phyloP scores from a whole-genome alignment of 1,140 invertebrate species.

The Triops longicaudatus region DNA sequence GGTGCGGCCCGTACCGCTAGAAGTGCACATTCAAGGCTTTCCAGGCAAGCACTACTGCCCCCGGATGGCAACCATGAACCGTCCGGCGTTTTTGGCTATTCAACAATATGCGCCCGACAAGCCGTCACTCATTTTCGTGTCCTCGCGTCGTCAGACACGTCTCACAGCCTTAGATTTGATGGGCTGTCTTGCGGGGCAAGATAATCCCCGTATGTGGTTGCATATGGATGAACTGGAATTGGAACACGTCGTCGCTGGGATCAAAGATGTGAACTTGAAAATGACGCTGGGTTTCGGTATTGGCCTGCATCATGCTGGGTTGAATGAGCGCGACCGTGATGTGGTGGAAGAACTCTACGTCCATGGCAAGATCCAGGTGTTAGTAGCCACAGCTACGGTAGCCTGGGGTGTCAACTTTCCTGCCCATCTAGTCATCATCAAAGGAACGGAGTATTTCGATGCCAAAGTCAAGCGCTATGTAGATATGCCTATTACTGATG shows the following conservation, averaged over 20 bases:
- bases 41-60: conserved; percentile 98
- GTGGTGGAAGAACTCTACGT: conserved; percentile 92
- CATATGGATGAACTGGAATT: conserved; percentile 80
- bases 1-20: conserved; percentile 91
- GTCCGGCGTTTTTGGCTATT: conserved; percentile 81
- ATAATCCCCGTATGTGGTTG: conserved; percentile 91
- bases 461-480: conserved; percentile 93
- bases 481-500: conserved; percentile 98
- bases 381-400: conserved; percentile 92
- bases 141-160: conserved; percentile 92
- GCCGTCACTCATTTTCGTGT: conserved; percentile 92
- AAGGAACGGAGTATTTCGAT: conserved; percentile 96
- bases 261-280: conserved; percentile 86
- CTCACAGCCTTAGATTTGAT: conserved; percentile 95
- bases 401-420: conserved; percentile 99
- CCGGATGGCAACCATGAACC: conserved; percentile 99
- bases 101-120: conserved; percentile 73
- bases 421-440: conserved; percentile 76
- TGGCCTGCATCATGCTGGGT: conserved; percentile 94
- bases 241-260: conserved; percentile 60
- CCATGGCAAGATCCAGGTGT: conserved; percentile 91
- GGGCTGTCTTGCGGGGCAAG: conserved; percentile 80
- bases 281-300: conserved; percentile 94
- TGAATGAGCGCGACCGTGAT: conserved; percentile 83
- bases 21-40: conserved; percentile 89